Base-by-base conservation (phyloP, 2,113 vertebrate species). In the Neodon shergylaensis region DNA sequence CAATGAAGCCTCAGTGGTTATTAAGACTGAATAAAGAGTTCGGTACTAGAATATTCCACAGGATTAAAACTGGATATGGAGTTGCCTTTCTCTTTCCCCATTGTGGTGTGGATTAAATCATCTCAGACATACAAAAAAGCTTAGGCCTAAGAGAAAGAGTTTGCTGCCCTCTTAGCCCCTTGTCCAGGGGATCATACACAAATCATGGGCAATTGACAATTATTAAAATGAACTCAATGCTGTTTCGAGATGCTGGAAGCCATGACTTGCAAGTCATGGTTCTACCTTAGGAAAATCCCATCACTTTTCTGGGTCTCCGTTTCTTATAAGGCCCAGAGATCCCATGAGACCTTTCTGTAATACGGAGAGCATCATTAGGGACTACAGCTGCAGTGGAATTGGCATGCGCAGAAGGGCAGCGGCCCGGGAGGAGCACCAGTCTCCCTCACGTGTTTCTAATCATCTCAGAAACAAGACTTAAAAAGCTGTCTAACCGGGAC, bases 401-500 rank as follows among this genome's bases (percentile, higher is more conserved):
- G 0, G 33, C 74, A 61, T 68, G 82, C 33, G 19, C 73, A n/a
- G 36, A 13, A 22, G 81, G 79, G 24, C 1, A 26, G 36, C 92
- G 96, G 90, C 66, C 90, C n/a, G n/a, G 82, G 82, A 44, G 52
- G 97, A 36, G 78, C 94, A 86, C 94, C 36, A 73, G 16, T 58
- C 82, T 66, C 39, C 73, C 92, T 28, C 39, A 78, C 17, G 65
- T 63, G 96, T 96, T 77, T 92, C 68, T 94, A 82, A 70, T 82
- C 91, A 73, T 79, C 96, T 90, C 7, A 14, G 83, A 95, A 97
- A 11, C 49, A 81, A 65, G 11, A 7, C 84, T 92, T 96, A 61
- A 97, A 94, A 95, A 96, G 79, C 17, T 82, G 91, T 91, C 96
- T 97, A 97, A 81, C 86, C 94, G 90, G 91, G 91, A 94, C 97